Percentiles rank a stretch among this genome's conserved stretches.
Evolutionary conservation across 2,797 vertebrate genomes (phyloP).

Genomic region (Pipistrellus pygmaeus): DNA sequence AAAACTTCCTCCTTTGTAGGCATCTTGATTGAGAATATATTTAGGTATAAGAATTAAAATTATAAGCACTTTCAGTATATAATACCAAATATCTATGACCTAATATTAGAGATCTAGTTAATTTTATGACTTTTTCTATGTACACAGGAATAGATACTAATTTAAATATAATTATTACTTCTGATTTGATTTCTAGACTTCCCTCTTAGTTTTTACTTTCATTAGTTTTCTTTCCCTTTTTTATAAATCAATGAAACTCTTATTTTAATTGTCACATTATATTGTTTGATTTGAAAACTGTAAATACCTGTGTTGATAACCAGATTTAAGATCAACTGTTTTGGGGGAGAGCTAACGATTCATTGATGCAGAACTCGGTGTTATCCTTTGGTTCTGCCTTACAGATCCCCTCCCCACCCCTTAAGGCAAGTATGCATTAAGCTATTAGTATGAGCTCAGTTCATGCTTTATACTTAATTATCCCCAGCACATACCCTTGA

Average conservation of each 20-base stretch:
- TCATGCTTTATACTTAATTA: conserved; percentile 49
- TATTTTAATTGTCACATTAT: conserved; percentile 50
- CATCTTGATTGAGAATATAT: conserved; percentile 59
- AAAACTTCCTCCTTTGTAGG: conserved; percentile 53
- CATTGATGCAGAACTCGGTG: not conserved
- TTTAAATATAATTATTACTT: conserved; percentile 43
- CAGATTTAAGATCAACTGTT: conserved; percentile 28
- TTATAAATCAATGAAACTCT: conserved; percentile 30
- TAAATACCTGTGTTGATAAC: conserved; percentile 12
- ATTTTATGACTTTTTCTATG: conserved; percentile 39
- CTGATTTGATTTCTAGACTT: conserved; percentile 36
- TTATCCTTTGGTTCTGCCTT: conserved; percentile 13
- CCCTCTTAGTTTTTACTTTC: conserved; percentile 37
- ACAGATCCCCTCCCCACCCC: not conserved
- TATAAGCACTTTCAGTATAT: conserved; percentile 26
- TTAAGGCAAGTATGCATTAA: not conserved
- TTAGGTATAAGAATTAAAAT: conserved; percentile 59
- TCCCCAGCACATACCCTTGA: conserved; percentile 11
- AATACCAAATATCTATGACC: not conserved
- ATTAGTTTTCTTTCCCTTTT: not conserved
- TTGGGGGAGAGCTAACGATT: not conserved
- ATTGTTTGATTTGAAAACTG: conserved; percentile 54
- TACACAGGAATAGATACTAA: conserved; percentile 48
- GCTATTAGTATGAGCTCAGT: conserved; percentile 19
- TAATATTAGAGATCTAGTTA: conserved; percentile 38